Evolutionary conservation across 37 sponge, comb jelly and placozoan species (phyloP).

Genomic region (Diacarnus erythraeanus): DNA sequence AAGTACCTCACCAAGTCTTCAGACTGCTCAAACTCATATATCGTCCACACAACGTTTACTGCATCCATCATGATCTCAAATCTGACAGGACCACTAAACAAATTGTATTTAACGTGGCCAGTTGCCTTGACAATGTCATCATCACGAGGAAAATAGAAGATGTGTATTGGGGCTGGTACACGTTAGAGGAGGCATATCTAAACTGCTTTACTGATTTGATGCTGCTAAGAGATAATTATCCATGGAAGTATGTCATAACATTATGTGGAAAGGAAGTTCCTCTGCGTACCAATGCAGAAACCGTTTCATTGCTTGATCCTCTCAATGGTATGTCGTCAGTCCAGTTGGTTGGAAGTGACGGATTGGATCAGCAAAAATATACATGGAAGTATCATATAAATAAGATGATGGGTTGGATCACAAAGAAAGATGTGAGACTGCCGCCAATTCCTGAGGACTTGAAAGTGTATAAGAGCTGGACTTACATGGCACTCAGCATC

Average conservation of each 20-base stretch:
- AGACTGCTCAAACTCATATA: neutral
- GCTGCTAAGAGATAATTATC: neutral
- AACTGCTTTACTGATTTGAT: neutral
- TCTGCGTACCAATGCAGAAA: neutral
- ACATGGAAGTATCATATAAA: neutral
- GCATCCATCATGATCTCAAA: neutral
- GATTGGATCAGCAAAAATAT: neutral
- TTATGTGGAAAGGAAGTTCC: slow-evolving; percentile 1
- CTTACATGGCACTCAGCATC: slow-evolving; percentile 1
- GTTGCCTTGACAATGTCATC: neutral
- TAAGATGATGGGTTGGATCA: neutral
- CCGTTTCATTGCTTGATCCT: neutral
- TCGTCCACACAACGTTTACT: neutral
- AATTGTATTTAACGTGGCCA: neutral
- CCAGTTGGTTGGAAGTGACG: neutral
- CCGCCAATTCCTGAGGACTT: neutral
- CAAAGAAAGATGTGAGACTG: neutral
- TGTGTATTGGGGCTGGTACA: slow-evolving; percentile 5
- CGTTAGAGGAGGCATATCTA: neutral
- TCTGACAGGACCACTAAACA: neutral
- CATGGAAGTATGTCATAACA: neutral
- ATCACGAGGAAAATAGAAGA: neutral
- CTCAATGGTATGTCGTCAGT: neutral
- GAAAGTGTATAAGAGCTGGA: slow-evolving; percentile 16
- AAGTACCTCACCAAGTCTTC: neutral